Conservation (phyloP, 1,140 invertebrate genomes). For the Danaus melanippus region DNA sequence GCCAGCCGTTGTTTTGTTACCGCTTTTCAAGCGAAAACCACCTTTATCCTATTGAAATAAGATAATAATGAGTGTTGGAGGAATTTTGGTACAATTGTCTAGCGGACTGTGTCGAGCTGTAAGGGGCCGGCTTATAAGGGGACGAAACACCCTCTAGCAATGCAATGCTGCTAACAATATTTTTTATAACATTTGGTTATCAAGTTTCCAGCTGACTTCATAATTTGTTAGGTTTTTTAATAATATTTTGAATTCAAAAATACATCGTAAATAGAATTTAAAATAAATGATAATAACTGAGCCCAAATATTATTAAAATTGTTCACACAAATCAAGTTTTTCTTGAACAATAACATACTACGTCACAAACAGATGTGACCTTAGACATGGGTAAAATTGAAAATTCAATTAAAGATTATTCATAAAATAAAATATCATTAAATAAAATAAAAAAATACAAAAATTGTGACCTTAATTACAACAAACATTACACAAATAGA, state of each 20-base stretch:
- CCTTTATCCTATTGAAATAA: slow-evolving; percentile 27
- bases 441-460: too few relatives aligned
- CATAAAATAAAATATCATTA: too few relatives aligned
- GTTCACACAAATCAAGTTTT: too few relatives aligned
- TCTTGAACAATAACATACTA: too few relatives aligned
- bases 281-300: too few relatives aligned
- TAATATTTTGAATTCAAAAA: too few relatives aligned
- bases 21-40: slow-evolving; percentile 27
- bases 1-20: slow-evolving; percentile 21
- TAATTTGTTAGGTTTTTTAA: slow-evolving; percentile 3
- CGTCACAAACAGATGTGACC: too few relatives aligned
- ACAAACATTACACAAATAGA: background rate
- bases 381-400: too few relatives aligned
- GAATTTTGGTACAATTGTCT: slow-evolving; percentile 40
- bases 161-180: slow-evolving; percentile 41
- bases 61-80: slow-evolving; percentile 12
- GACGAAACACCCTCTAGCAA: slow-evolving; percentile 42
- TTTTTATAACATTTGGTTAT: slow-evolving; percentile 51
- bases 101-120: slow-evolving; percentile 42
- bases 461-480: too few relatives aligned
- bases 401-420: too few relatives aligned
- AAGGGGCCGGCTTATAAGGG: slow-evolving; percentile 54
- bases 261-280: too few relatives aligned
- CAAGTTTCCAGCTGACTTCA: slow-evolving; percentile 39
- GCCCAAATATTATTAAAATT: too few relatives aligned